Evolutionary conservation across 2,113 vertebrate genomes (phyloP).

Genomic region (Pollimyrus isidori): DNA sequence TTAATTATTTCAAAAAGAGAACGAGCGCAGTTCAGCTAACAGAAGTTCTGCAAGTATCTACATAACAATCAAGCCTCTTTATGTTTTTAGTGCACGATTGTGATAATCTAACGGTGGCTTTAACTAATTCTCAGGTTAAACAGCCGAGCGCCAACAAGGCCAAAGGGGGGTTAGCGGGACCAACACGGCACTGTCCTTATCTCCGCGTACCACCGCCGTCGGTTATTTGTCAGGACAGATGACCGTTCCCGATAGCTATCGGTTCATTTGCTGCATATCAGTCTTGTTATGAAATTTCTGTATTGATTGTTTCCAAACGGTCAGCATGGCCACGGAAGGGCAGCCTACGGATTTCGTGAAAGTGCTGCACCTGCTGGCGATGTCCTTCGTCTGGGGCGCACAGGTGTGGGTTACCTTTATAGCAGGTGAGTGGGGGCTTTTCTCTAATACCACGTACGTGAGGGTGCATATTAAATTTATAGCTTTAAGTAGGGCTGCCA

Average conservation of each 20-base stretch:
- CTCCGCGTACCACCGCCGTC: background rate
- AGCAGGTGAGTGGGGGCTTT: conserved; percentile 56
- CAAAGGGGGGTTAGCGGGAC: background rate
- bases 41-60: background rate
- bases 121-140: background rate
- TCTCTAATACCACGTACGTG: background rate
- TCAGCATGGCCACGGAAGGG: conserved; percentile 62
- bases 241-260: background rate
- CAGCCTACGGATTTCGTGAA: conserved; percentile 62
- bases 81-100: background rate
- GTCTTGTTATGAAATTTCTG: background rate
- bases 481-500: background rate
- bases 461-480: background rate
- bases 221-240: background rate
- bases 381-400: conserved; percentile 79
- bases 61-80: background rate
- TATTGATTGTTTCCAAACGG: background rate
- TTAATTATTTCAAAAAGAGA: background rate
- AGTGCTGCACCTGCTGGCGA: conserved; percentile 66
- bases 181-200: background rate
- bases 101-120: background rate
- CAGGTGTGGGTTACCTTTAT: conserved; percentile 82
- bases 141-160: background rate
- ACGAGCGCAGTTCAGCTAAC: background rate
- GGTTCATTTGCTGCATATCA: background rate